Percentiles rank a stretch among this genome's conserved stretches.
Evolutionary conservation across 2,113 vertebrate genomes (phyloP).

Genomic region (Trichomycterus rosablanca): DNA sequence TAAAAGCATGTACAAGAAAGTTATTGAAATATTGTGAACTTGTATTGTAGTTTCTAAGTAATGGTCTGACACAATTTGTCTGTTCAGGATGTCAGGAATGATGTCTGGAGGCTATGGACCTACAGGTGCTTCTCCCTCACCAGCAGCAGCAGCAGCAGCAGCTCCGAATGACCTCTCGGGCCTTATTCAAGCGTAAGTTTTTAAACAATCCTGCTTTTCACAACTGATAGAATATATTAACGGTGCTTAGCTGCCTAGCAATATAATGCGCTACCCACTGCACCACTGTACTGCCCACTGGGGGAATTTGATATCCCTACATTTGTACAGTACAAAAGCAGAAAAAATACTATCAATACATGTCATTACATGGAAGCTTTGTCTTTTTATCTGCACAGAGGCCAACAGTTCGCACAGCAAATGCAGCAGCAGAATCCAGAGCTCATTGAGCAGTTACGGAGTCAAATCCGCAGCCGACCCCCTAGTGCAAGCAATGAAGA

Average conservation of each 20-base stretch:
- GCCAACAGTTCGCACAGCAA: slow-evolving; percentile 94
- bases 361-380: background rate
- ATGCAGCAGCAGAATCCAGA: slow-evolving; percentile 97
- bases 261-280: no score
- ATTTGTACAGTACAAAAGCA: no score
- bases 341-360: no score
- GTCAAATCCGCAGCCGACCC: slow-evolving; percentile 84
- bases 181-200: slow-evolving; percentile 92
- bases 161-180: slow-evolving; percentile 77
- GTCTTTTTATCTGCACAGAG: slow-evolving; percentile 58
- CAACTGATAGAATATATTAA: slow-evolving; percentile 3
- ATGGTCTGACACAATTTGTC: no score
- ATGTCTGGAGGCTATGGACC: slow-evolving; percentile 81
- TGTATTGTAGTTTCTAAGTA: no score
- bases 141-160: background rate
- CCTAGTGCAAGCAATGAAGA: slow-evolving; percentile 88
- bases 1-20: no score
- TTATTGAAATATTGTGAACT: no score
- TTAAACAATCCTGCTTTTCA: background rate
- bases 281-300: no score
- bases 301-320: no score
- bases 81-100: slow-evolving; percentile 89
- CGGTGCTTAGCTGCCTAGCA: no score
- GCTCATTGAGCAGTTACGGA: slow-evolving; percentile 89
- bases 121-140: slow-evolving; percentile 41